phyloP scores from a whole-genome alignment of 1,140 invertebrate genomes.

The Centruroides sculpturatus region DNA sequence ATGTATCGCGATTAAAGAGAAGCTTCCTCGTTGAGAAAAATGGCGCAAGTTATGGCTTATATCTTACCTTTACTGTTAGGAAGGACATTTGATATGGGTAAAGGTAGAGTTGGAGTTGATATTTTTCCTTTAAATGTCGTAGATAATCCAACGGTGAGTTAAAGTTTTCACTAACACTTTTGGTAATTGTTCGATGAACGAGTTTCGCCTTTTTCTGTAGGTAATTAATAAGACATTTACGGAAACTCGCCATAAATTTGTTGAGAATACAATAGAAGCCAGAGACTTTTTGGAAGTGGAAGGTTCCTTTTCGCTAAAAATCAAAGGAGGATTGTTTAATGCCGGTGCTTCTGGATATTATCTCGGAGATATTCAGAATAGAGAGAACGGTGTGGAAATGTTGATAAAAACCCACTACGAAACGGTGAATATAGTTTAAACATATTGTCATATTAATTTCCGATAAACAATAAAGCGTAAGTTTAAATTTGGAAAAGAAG shows the following conservation, averaged over 20 bases:
- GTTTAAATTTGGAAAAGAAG: too few relatives aligned
- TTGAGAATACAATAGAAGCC: conserved; percentile 2
- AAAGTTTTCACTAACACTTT: too few relatives aligned
- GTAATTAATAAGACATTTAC: conserved; percentile 5
- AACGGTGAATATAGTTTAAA: background rate
- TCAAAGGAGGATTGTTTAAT: conserved; percentile 8
- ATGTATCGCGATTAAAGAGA: too few relatives aligned
- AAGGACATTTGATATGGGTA: conserved; percentile 9
- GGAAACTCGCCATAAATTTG: conserved; percentile 5
- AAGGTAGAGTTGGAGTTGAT: conserved; percentile 5
- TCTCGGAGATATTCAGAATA: conserved; percentile 2
- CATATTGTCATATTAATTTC: too few relatives aligned
- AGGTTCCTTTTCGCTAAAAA: conserved; percentile 8
- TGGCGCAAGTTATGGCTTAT: background rate
- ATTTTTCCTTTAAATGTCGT: conserved; percentile 7
- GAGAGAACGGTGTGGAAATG: conserved; percentile 8
- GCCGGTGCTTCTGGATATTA: conserved; percentile 6
- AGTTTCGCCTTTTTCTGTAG: background rate
- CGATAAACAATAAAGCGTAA: too few relatives aligned
- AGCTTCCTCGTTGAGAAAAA: too few relatives aligned
- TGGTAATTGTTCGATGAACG: too few relatives aligned
- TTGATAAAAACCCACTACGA: background rate
- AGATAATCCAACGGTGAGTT: conserved; percentile 3
- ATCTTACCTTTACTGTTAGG: conserved; percentile 10
- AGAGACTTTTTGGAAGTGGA: conserved; percentile 8